phyloP scores from a whole-genome alignment of 2,797 vertebrate genomes.

The Macropodus opercularis region DNA sequence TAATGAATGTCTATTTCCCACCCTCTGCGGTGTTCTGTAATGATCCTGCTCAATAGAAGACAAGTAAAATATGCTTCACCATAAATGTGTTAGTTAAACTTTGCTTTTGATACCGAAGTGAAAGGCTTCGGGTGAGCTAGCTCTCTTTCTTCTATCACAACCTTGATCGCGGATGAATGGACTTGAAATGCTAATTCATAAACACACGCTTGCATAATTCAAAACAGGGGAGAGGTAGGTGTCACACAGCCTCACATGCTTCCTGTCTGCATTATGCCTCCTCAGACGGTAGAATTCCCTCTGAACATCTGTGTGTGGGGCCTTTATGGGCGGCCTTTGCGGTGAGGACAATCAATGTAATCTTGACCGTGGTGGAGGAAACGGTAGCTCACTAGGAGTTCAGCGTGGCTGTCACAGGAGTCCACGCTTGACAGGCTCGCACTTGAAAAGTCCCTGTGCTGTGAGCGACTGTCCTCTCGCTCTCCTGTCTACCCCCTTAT shows the following conservation, averaged over 20 bases:
- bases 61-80: slow-evolving; percentile 27
- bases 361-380: slow-evolving; percentile 72
- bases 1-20: slow-evolving; percentile 45
- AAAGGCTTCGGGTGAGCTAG: slow-evolving; percentile 10
- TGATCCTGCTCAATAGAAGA: slow-evolving; percentile 29
- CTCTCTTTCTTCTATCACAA: slow-evolving; percentile 11
- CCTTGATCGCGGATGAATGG: slow-evolving; percentile 17
- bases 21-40: slow-evolving; percentile 21
- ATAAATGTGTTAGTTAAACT: slow-evolving; percentile 25
- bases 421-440: slow-evolving; percentile 75
- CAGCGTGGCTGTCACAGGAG: slow-evolving; percentile 75
- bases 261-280: slow-evolving; percentile 20
- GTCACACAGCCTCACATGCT: slow-evolving; percentile 39
- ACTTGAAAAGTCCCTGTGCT: slow-evolving; percentile 79
- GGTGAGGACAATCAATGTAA: slow-evolving; percentile 75
- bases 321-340: slow-evolving; percentile 53
- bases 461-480: slow-evolving; percentile 70
- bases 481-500: slow-evolving; percentile 70
- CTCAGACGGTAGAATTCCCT: slow-evolving; percentile 25
- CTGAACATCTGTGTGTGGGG: slow-evolving; percentile 45
- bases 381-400: slow-evolving; percentile 74
- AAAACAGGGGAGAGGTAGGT: slow-evolving; percentile 43
- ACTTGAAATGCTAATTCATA: slow-evolving; percentile 38
- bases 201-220: slow-evolving; percentile 48
- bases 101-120: slow-evolving; percentile 12